phyloP scores from a whole-genome alignment of 1,140 invertebrate genomes.

The Drosophila pandora region DNA sequence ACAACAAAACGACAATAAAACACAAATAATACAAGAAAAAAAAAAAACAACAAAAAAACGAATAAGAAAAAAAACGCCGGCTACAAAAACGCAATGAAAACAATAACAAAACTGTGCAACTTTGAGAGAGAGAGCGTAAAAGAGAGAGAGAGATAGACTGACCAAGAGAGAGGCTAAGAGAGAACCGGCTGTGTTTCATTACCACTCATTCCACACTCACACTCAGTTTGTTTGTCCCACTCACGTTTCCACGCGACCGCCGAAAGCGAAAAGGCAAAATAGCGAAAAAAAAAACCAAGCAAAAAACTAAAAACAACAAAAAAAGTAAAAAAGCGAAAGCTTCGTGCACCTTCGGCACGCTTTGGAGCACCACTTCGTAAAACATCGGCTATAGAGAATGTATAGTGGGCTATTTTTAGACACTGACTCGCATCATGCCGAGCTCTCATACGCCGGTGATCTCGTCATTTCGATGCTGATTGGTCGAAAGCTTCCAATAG shows the following conservation, averaged over 20 bases:
- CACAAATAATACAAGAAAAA: background rate
- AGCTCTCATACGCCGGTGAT: slow-evolving; percentile 58
- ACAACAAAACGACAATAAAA: background rate
- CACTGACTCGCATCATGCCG: slow-evolving; percentile 64
- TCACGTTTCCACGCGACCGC: slow-evolving; percentile 62
- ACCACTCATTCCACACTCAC: slow-evolving; percentile 45
- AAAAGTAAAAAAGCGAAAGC: slow-evolving; percentile 51
- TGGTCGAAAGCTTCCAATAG: slow-evolving; percentile 50
- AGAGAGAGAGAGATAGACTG: background rate
- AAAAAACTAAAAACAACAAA: slow-evolving; percentile 2
- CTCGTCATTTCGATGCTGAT: slow-evolving; percentile 65
- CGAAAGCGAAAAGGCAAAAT: slow-evolving; percentile 9
- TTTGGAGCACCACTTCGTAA: slow-evolving; percentile 10
- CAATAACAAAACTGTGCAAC: slow-evolving; percentile 59
- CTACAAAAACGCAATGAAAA: slow-evolving; percentile 45
- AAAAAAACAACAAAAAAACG: slow-evolving; percentile 7
- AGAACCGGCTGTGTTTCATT: slow-evolving; percentile 60
- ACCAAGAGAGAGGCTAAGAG: background rate
- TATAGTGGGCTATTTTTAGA: slow-evolving; percentile 76
- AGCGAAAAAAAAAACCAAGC: background rate
- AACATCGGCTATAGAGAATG: slow-evolving; percentile 61
- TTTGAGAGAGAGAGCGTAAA: background rate
- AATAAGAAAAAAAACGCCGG: slow-evolving; percentile 44
- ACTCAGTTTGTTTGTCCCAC: slow-evolving; percentile 65
- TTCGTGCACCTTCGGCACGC: slow-evolving; percentile 33